Evolutionary conservation across 2,888 invertebrate species (phyloP).

Genomic region (Megaustenia siamemsis): DNA sequence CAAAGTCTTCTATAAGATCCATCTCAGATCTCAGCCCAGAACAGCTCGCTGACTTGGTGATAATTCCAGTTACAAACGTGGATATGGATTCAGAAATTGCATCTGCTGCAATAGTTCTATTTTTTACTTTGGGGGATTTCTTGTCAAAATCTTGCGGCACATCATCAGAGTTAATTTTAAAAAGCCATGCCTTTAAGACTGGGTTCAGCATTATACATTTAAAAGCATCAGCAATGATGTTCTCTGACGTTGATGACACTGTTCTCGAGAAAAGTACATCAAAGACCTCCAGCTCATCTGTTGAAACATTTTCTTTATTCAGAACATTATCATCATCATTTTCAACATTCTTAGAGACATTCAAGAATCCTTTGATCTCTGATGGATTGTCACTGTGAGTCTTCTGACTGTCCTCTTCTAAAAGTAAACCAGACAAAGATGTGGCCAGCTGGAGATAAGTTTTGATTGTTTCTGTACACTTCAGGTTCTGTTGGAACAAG

Average conservation of each 20-base stretch:
- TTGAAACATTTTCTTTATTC: neutral
- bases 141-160: neutral
- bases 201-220: conserved; percentile 16
- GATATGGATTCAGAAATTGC: neutral
- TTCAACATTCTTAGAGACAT: neutral
- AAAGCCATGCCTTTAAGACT: conserved; percentile 6
- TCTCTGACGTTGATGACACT: neutral
- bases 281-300: neutral
- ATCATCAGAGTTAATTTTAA: neutral
- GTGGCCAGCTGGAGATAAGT: neutral
- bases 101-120: neutral
- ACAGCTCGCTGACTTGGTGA: neutral
- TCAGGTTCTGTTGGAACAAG: neutral
- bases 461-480: neutral
- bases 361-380: neutral
- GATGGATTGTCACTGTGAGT: neutral
- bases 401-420: neutral
- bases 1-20: neutral
- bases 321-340: neutral
- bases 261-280: conserved; percentile 14
- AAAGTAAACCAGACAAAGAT: neutral
- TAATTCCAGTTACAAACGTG: conserved; percentile 4
- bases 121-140: neutral
- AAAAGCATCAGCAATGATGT: neutral
- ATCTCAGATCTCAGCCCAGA: conserved; percentile 1